phyloP scores from a whole-genome alignment of 2,888 invertebrate genomes.

The Tachina fera region DNA sequence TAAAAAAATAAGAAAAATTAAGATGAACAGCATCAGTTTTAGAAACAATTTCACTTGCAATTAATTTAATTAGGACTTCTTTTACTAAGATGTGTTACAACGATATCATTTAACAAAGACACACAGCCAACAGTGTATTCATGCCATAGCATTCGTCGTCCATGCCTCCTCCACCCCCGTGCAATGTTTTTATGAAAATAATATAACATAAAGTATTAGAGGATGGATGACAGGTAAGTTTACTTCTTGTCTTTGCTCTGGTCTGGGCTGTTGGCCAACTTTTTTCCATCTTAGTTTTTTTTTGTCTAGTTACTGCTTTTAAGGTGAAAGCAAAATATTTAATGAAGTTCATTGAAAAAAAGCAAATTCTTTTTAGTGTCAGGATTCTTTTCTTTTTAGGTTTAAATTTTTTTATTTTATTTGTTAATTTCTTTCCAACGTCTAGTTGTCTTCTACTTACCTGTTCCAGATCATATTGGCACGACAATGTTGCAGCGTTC shows the following conservation, averaged over 20 bases:
- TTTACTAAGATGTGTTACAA: slow-evolving; percentile 53
- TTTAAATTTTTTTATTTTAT: neutral
- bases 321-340: slow-evolving; percentile 49
- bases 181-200: slow-evolving; percentile 2
- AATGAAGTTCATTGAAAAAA: slow-evolving; percentile 64
- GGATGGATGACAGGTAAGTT: slow-evolving; percentile 6
- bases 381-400: neutral
- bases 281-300: slow-evolving; percentile 24
- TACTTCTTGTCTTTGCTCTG: slow-evolving; percentile 30
- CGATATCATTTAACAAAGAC: slow-evolving; percentile 49
- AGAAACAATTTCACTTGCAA: slow-evolving; percentile 75
- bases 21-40: slow-evolving; percentile 71
- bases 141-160: slow-evolving; percentile 10
- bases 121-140: slow-evolving; percentile 37
- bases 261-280: slow-evolving; percentile 60
- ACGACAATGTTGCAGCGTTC: slow-evolving; percentile 83
- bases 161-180: neutral
- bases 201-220: slow-evolving; percentile 11
- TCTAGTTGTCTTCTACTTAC: slow-evolving; percentile 74
- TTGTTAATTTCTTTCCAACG: neutral
- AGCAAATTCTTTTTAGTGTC: slow-evolving; percentile 39
- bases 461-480: slow-evolving; percentile 83
- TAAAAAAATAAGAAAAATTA: slow-evolving; percentile 53
- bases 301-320: slow-evolving; percentile 10
- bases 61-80: slow-evolving; percentile 74